phyloP scores from a whole-genome alignment of 2,888 invertebrate genomes.

The Alentia gelatinosa region DNA sequence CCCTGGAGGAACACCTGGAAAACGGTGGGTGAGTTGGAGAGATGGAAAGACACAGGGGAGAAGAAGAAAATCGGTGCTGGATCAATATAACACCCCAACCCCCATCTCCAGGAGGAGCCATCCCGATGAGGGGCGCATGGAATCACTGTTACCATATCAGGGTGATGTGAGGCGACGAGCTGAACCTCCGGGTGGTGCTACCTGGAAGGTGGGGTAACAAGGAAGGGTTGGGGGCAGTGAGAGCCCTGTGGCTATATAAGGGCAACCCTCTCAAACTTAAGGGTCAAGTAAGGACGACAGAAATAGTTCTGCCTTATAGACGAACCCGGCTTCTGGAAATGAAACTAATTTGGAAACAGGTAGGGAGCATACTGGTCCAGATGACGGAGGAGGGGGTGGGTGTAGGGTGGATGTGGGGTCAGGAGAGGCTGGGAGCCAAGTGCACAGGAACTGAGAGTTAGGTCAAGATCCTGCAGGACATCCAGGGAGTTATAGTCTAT shows the following conservation, averaged over 20 bases:
- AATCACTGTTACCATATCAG: not conserved
- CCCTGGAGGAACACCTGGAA: not conserved
- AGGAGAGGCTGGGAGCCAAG: not conserved
- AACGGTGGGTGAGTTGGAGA: not conserved
- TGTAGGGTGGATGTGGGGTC: not conserved
- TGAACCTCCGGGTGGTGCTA: not conserved
- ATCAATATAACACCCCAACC: not conserved
- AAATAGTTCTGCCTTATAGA: not conserved
- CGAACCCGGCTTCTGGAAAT: not conserved
- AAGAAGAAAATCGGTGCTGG: not conserved
- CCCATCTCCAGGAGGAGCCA: not conserved
- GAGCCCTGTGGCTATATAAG: not conserved
- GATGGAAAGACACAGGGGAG: not conserved
- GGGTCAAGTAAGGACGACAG: conserved; percentile 26
- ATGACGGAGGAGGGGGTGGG: not conserved
- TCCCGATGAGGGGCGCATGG: not conserved
- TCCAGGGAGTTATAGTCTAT: too few relatives aligned
- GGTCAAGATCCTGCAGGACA: too few relatives aligned
- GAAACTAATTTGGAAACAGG: conserved; percentile 14
- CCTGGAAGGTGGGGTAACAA: not conserved
- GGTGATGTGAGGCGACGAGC: not conserved
- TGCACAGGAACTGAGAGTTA: too few relatives aligned
- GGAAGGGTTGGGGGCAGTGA: not conserved
- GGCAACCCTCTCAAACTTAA: not conserved
- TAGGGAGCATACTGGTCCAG: not conserved